Percentiles rank a stretch among this genome's conserved stretches.
Evolutionary conservation across 2,888 invertebrate species (phyloP).

Genomic region (Salticus scenicus): DNA sequence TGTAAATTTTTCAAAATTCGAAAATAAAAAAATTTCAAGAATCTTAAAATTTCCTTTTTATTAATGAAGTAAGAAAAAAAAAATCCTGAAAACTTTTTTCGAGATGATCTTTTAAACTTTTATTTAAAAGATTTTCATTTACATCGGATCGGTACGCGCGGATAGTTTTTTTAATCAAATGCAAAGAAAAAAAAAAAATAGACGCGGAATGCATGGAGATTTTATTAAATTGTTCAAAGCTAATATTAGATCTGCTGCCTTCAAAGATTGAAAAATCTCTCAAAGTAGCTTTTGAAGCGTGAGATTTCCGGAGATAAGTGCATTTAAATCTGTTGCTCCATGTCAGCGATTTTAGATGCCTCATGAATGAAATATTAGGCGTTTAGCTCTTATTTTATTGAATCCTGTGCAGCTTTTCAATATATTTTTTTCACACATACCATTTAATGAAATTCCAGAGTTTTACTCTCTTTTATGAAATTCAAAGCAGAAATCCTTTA

Average conservation of each 20-base stretch:
- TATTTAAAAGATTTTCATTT: too few relatives aligned
- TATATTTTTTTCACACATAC: neutral
- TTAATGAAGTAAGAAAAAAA: too few relatives aligned
- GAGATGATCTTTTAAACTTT: too few relatives aligned
- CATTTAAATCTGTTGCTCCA: slow-evolving; percentile 1
- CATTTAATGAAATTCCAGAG: neutral
- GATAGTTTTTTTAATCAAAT: too few relatives aligned
- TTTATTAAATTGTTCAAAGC: neutral
- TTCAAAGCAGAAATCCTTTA: too few relatives aligned
- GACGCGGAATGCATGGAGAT: neutral
- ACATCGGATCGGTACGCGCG: too few relatives aligned
- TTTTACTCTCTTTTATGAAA: neutral
- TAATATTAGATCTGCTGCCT: neutral
- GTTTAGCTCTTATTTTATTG: neutral
- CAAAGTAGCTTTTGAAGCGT: neutral
- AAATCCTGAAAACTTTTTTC: too few relatives aligned
- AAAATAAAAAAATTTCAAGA: too few relatives aligned
- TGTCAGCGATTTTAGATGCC: slow-evolving; percentile 15
- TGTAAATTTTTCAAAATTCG: too few relatives aligned
- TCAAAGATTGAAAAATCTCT: neutral
- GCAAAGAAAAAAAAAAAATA: too few relatives aligned
- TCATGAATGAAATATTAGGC: slow-evolving; percentile 15
- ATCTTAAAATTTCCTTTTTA: too few relatives aligned
- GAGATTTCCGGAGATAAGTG: neutral
- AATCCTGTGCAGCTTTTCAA: neutral